A percentile compares a stretch with the other conserved stretches of the same genome.
phyloP scores from a whole-genome alignment of 1,140 invertebrate genomes.

The Heterodera carotae region DNA sequence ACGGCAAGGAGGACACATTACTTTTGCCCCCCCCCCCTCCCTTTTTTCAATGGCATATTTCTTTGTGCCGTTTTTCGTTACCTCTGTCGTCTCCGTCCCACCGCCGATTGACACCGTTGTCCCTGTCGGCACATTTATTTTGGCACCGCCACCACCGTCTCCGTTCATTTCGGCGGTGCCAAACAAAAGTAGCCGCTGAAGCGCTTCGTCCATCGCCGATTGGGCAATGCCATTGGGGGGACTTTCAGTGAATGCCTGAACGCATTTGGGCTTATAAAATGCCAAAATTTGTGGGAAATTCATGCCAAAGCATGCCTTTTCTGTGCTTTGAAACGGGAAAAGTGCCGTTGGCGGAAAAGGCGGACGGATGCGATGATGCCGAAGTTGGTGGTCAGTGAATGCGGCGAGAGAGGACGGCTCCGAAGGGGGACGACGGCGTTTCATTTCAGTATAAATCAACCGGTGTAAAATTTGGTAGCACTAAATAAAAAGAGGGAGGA shows the following conservation, averaged over 20 bases:
- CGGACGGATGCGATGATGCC: not conserved
- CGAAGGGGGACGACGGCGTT: slow-evolving; percentile 6
- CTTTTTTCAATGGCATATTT: not conserved
- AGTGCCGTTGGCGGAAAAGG: slow-evolving; percentile 4
- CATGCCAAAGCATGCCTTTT: not conserved
- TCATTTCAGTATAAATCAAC: not conserved
- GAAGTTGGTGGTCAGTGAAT: not conserved
- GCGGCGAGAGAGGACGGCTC: not conserved
- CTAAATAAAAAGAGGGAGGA: no score
- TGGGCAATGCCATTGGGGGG: not conserved
- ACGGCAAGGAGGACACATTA: no score
- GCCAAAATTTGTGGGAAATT: not conserved
- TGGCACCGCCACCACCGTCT: not conserved
- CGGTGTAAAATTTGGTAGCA: no score
- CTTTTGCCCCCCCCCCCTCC: not conserved
- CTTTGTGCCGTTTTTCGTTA: not conserved
- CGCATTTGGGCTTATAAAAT: not conserved
- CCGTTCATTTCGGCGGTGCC: slow-evolving; percentile 3
- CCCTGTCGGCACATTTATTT: not conserved
- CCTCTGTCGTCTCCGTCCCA: not conserved
- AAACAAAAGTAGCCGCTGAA: not conserved
- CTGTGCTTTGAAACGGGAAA: not conserved
- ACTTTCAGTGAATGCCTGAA: slow-evolving; percentile 5
- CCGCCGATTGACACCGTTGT: not conserved
- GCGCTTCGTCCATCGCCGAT: not conserved